Evolutionary conservation across 2,888 invertebrate species (phyloP).

Genomic region (Rhamnusium bicolor): DNA sequence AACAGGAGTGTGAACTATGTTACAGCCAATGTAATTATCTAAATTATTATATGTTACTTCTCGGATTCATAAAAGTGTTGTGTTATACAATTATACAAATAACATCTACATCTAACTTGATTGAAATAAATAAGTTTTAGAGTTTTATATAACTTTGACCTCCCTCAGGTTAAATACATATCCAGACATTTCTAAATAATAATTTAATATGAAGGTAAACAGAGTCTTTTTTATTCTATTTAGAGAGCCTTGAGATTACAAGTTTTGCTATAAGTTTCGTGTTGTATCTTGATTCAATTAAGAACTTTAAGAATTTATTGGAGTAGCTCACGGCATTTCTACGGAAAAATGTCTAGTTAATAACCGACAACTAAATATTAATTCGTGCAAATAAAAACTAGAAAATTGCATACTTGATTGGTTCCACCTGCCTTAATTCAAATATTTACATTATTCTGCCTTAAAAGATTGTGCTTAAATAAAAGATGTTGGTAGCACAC

Average conservation of each 20-base stretch:
- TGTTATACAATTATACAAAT: too few relatives aligned
- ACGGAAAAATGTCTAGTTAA: not conserved
- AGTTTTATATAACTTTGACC: not conserved
- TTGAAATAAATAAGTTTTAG: not conserved
- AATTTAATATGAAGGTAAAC: not conserved
- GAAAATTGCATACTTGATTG: not conserved
- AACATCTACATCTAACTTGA: too few relatives aligned
- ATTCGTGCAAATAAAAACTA: slow-evolving; percentile 5
- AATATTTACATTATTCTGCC: not conserved
- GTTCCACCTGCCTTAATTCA: not conserved
- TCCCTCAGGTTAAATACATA: not conserved
- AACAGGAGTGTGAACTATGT: too few relatives aligned
- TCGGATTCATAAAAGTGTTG: too few relatives aligned
- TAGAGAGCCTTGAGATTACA: not conserved
- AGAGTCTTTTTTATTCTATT: not conserved
- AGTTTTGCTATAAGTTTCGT: slow-evolving; percentile 16
- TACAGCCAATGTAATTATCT: too few relatives aligned
- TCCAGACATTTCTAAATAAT: not conserved
- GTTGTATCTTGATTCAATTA: slow-evolving; percentile 26
- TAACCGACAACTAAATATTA: slow-evolving; percentile 3
- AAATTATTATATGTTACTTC: too few relatives aligned
- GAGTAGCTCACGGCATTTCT: slow-evolving; percentile 15
- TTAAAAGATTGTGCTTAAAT: not conserved
- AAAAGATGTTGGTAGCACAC: not conserved
- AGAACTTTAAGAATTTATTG: slow-evolving; percentile 22